Base-by-base conservation (phyloP, 2,888 invertebrate genomes). In the Apamea crenata region DNA sequence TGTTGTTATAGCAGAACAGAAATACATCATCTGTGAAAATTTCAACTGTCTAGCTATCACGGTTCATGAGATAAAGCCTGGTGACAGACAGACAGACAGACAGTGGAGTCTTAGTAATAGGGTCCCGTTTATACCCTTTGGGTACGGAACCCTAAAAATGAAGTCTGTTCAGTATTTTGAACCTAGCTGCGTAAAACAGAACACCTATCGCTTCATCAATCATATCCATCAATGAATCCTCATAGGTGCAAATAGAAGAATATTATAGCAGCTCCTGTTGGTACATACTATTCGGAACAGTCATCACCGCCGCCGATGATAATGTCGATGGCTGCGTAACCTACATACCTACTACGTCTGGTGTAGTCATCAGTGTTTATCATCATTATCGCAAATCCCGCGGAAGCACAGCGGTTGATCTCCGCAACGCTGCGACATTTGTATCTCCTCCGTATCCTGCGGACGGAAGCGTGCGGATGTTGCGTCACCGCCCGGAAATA, bases 401-500 rank as follows among this genome's bases (percentile, higher is more conserved):
- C 93, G 94, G 94, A 95, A 95, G 93, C 90, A 80, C 85, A 91
- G 85, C 90, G 91, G 93, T 91, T 94, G 95, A 95, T 96, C 95
- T 94, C 91, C 85, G 89, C 82, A 89, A 77, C 80, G 87, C 73
- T 91, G 92, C 91, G 92, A 92, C 94, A 92, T 87, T 94, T 93
- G 94, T 95, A 94, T 95, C 95, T 95, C 93, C 93, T 92, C 91
- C 92, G 91, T 95, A 95, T 96, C 96, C 96, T 95, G 95, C 94
- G 94, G 92, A 92, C 95, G 96, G 96, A 96, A 96, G 93, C 91
- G 92, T 86, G 92, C 94, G 96, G 96, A 96, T 94, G 95, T 96
- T 95, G 94, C 96, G 96, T 96, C 96, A 96, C 86, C 94, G 90
- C 92, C 91, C 96, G 96, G 96, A 96, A 96, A 96, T 95, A 95